Evolutionary conservation across 2,113 vertebrate genomes (phyloP).

Genomic region (Erythrolamprus reginae): DNA sequence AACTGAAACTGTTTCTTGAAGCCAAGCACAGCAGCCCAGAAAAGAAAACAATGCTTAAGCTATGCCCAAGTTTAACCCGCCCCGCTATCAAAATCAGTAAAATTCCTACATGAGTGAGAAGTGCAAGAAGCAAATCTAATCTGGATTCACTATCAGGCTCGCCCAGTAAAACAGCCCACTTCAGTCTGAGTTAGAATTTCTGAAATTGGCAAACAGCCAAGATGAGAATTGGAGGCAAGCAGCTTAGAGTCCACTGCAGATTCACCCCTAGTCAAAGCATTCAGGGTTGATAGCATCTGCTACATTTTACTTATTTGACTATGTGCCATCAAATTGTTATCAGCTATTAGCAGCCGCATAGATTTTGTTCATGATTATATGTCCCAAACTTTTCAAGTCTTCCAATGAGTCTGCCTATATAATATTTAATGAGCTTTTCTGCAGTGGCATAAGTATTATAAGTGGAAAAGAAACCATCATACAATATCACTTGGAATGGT

Average conservation of each 20-base stretch:
- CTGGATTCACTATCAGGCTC: not conserved
- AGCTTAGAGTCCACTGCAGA: not conserved
- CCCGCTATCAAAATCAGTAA: not conserved
- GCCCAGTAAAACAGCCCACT: not conserved
- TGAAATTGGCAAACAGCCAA: not conserved
- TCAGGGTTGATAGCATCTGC: not conserved
- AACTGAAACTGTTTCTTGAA: not conserved
- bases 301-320: slow-evolving; percentile 17
- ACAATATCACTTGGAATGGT: not conserved
- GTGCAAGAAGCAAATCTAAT: not conserved
- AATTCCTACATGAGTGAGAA: not conserved
- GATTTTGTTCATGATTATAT: not conserved
- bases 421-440: not conserved
- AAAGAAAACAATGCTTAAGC: not conserved
- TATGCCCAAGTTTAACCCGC: not conserved
- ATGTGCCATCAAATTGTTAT: not conserved
- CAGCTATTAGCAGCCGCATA: not conserved
- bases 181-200: not conserved
- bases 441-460: not conserved
- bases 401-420: not conserved
- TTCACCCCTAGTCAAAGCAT: not conserved
- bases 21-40: not conserved
- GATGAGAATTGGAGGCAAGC: not conserved
- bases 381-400: not conserved
- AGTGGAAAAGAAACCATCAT: not conserved